Conservation (phyloP, 2,888 invertebrate species). For the Sinopyrophorus schimmeli region DNA sequence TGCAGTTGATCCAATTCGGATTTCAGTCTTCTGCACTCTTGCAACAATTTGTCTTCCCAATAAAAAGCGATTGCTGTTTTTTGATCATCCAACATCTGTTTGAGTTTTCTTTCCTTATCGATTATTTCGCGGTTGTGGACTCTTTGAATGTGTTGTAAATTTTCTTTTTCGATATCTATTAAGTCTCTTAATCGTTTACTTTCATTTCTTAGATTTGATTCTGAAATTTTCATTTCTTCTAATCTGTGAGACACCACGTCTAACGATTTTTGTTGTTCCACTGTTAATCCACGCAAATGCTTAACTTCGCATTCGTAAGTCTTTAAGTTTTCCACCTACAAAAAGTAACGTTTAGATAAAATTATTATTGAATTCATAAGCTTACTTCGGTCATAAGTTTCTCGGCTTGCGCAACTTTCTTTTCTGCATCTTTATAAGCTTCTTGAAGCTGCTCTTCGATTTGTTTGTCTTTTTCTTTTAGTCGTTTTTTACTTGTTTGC, state of each 20-base stretch:
- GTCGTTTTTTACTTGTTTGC: constrained; percentile 65
- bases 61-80: constrained; percentile 61
- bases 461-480: constrained; percentile 64
- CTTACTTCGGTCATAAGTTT: constrained; percentile 51
- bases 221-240: constrained; percentile 60
- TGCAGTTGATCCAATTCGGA: constrained; percentile 64
- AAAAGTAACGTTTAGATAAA: constrained; percentile 21
- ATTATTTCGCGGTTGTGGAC: constrained; percentile 53
- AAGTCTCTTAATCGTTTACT: constrained; percentile 53
- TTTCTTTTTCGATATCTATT: constrained; percentile 53
- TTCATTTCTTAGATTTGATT: constrained; percentile 60
- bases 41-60: constrained; percentile 67
- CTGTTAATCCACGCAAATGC: constrained; percentile 60
- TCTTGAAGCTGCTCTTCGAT: constrained; percentile 60
- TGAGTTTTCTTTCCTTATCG: constrained; percentile 54
- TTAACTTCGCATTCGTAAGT: constrained; percentile 61
- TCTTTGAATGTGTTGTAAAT: constrained; percentile 51
- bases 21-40: constrained; percentile 66
- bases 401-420: constrained; percentile 51
- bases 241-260: constrained; percentile 61
- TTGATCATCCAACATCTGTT: constrained; percentile 57
- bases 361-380: not conserved
- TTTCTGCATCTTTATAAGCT: constrained; percentile 51
- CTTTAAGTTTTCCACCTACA: constrained; percentile 59
- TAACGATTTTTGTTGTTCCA: constrained; percentile 64